Base-by-base conservation (phyloP, 1,140 invertebrate genomes). In the Argopecten irradians region DNA sequence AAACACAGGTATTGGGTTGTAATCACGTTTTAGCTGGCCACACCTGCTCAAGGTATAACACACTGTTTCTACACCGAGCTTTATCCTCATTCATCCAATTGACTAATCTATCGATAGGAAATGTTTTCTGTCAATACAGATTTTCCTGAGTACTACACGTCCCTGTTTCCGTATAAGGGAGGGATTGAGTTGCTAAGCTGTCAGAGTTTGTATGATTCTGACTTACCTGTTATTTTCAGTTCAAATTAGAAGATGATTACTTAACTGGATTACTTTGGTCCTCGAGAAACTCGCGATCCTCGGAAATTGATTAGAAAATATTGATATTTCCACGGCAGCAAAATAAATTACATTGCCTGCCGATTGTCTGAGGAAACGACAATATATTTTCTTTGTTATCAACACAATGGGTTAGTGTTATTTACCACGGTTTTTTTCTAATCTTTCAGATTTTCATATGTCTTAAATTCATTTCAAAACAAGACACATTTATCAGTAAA, bases 81-180 rank as follows among this genome's bases (percentile, higher is more conserved):
- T 71, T 28, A 28, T 71, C 22, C 55, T 71, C 16, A 16, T n/a
- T 28, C n/a, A 71, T 16, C 13, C 22, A 1, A 46, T 11, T n/a
- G 55, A 28, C 55, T n/a, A 71, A 71, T 71, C 22, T 71, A 71
- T 28, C 55, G 5, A 71, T 11, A 5, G 55, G 22, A n/a, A 71
- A 71, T 71, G 55, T 28, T 71, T 71, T 71, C 55, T 71, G n/a
- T 71, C 55, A 71, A 71, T 71, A 71, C 55, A n/a, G 55, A 71
- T 71, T 71, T 71, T n/a, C 55, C 22, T 46, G 8, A 28, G 55
- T 5, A 71, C n/a, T 28, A 28, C 5, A 71, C n/a, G 16, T 1
- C 22, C 55, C 13, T 71, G 55, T 71, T 71, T 71, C 55, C 55
- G 22, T n/a, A 11, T n/a, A 71, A 0, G 8, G 55, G 14, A n/a